phyloP scores from a whole-genome alignment of 1,140 invertebrate genomes.

The Drosophila obscura region DNA sequence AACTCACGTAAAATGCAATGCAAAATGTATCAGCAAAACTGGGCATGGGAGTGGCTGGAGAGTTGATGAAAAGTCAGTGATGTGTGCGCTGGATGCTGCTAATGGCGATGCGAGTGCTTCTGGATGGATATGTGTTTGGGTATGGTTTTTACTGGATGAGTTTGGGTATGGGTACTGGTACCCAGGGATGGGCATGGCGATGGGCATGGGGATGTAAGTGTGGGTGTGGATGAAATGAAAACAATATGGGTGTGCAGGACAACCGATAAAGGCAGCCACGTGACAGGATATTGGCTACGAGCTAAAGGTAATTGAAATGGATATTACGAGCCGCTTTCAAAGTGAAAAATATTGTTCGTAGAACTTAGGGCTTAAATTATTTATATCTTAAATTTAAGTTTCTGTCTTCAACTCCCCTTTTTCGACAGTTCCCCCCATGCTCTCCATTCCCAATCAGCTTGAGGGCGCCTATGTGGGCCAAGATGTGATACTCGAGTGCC shows the following conservation, averaged over 20 bases:
- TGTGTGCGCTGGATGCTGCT: neutral
- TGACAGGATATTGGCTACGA: conserved; percentile 6
- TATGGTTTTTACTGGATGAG: neutral
- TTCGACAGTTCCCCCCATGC: conserved; percentile 91
- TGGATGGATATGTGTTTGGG: too few species aligned
- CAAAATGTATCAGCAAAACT: conserved; percentile 46
- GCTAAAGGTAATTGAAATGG: neutral
- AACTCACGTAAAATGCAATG: conserved; percentile 75
- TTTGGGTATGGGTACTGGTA: neutral
- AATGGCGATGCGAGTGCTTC: neutral
- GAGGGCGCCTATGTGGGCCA: conserved; percentile 92
- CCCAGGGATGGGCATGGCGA: too few species aligned
- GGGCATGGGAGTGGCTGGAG: neutral
- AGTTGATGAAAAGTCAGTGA: conserved; percentile 41
- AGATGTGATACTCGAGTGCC: conserved; percentile 92
- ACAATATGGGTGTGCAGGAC: conserved; percentile 7
- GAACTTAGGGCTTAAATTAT: neutral
- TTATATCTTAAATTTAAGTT: neutral
- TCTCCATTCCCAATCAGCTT: conserved; percentile 93
- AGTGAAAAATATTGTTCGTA: neutral
- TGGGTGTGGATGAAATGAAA: conserved; percentile 12
- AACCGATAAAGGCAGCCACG: too few species aligned
- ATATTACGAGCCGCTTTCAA: neutral
- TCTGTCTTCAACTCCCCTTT: neutral
- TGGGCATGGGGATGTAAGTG: neutral